Evolutionary conservation across 2,113 vertebrate species (phyloP).

Genomic region (Lepus americanus): DNA sequence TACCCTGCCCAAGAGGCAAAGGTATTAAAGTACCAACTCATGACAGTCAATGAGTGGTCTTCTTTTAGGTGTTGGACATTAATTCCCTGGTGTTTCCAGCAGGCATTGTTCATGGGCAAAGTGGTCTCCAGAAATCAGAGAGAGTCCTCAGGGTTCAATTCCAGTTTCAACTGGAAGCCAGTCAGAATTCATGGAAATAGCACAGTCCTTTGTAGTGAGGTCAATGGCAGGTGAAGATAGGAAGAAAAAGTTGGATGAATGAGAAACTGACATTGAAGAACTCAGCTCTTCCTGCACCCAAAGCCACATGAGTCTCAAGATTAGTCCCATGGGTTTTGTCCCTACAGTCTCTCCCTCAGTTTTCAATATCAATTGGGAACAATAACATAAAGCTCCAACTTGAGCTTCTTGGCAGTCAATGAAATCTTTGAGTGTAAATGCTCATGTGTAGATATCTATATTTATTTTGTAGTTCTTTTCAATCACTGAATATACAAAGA

Average conservation of each 20-base stretch:
- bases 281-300: neutral
- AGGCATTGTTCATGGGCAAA: neutral
- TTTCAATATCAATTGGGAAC: neutral
- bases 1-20: neutral
- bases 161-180: neutral
- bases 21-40: neutral
- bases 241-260: neutral
- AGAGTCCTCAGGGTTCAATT: neutral
- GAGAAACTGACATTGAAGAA: neutral
- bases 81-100: neutral
- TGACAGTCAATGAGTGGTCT: rapidly evolving
- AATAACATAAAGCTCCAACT: neutral
- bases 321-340: neutral
- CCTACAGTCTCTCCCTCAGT: neutral
- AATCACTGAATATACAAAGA: neutral
- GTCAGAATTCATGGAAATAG: neutral
- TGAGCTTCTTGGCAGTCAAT: neutral
- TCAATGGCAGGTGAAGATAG: neutral
- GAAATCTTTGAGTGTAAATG: neutral
- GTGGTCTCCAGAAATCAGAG: neutral
- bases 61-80: neutral
- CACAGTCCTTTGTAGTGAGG: neutral
- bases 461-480: slow-evolving; percentile 13
- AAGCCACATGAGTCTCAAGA: neutral
- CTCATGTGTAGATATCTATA: neutral